Base-by-base conservation (phyloP, 35 echinoderm and acorn worm species). In the Eucidaris tribuloides region DNA sequence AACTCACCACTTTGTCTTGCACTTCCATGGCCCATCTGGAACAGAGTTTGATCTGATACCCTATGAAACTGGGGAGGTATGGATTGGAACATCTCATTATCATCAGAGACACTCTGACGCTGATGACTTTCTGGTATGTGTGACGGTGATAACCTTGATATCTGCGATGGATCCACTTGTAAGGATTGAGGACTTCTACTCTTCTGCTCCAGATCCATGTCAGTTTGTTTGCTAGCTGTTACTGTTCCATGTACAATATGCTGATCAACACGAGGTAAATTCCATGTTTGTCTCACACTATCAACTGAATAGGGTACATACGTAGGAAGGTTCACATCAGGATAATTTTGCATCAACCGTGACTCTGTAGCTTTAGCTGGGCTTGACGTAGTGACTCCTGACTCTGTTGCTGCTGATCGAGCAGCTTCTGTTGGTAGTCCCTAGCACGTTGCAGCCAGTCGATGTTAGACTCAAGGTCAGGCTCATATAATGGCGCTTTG, bases 351-450 rank as follows among this genome's bases (percentile, higher is more conserved):
- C 70, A 84, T 78, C 9, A 90, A 36, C 29, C 58, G 19, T 71
- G 80, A 49, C 79, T 43, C 68, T 90, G 81, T 36, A 90, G 72
- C 34, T 70, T 71, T 3, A 24, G 18, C 81, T 90, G 80, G 18
- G 88, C 88, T 37, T 83, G 81, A 43, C 32, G 25, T 3, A 90
- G 36, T 0, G 49, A 61, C 30, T 90, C 55, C 39, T 63, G 64
- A 38, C 68, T 90, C 36, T 83, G 54, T 46, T 49, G 37, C 71
- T 80, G 85, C 54, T 80, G 83, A 28, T 84, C 68, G 22, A 84
- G 80, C 37, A 90, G 88, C 48, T 54, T 77, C 68, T 83, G 80
- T 29, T 80, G 80, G 31, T 84, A 82, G 55, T 83, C 79, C 29
- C 72, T 50, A 24, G 68, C 68, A 35, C 68, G 29, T 40, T 74